Base-by-base conservation (phyloP, 2,797 vertebrate species). In the Peromyscus melanophrys region DNA sequence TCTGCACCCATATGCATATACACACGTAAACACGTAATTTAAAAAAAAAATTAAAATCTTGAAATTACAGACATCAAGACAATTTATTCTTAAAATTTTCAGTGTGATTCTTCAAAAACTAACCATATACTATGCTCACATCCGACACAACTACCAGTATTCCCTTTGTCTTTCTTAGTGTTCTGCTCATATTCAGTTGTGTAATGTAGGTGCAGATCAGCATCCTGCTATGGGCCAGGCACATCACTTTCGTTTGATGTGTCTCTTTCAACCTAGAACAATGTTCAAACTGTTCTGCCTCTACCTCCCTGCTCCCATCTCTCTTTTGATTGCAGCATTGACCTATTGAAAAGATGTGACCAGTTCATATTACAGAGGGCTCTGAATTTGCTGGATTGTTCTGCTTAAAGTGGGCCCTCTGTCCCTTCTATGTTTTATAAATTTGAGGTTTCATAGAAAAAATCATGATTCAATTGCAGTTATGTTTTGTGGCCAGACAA, bases 71-170 rank as follows among this genome's bases (percentile, higher is more conserved):
- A 46, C 40, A 83, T 83, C 19, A 89, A 78, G 49, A 83, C 13
- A 81, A 84, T 43, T 92, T 83, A 75, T 34, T 17, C 19, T 52
- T 89, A 91, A 96, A 90, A 95, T 91, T 61, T 80, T 93, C 71
- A 90, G 61, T 1, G 29, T 71, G 43, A 83, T 27, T 96, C 67
- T 95, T 95, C 29, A 87, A 94, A 92, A 92, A 52, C 57, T 49
- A 83, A 31, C 40, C 16, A 83, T 34, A 63, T 19, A 29, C n/a
- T 57, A n/a, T 91, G 12, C 57, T 27, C 76, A 88, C 61, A 92
- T 29, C 43, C 21, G 25, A 84, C 31, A 90, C 85, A 91, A 65
- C 34, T 65, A 81, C 63, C 59, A 65, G 4, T 19, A 76, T n/a
- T 65, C 77, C 43, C 19, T 43, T 37, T 23, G 23, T 92, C 27